Conservation (phyloP, 30 jellyfish, hydroid and myxozoan species). For the Clytia hemisphaerica region DNA sequence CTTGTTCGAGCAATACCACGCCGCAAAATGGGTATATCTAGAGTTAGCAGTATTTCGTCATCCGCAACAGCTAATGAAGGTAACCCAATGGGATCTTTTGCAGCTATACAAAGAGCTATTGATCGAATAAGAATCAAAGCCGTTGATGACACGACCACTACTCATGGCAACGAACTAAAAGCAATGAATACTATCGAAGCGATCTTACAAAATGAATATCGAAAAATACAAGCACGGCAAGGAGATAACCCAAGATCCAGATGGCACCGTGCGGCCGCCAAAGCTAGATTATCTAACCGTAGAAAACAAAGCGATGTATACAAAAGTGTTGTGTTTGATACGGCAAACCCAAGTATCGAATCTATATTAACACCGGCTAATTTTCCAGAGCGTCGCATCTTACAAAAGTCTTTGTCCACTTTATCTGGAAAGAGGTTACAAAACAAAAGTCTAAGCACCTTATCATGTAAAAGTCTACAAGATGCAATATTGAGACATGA, state of each 20-base stretch:
- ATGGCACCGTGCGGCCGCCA: slow-evolving; percentile 83
- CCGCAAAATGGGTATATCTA: slow-evolving; percentile 31
- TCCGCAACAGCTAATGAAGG: slow-evolving; percentile 39
- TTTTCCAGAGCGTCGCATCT: no score
- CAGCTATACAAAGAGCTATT: slow-evolving; percentile 81
- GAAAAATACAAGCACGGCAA: slow-evolving; percentile 40
- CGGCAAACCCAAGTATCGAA: no score
- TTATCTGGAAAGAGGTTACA: no score
- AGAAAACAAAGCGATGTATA: slow-evolving; percentile 18
- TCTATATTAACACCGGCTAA: no score
- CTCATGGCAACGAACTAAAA: slow-evolving; percentile 64
- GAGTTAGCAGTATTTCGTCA: slow-evolving; percentile 24
- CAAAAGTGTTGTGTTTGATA: no score
- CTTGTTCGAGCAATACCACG: slow-evolving; percentile 19
- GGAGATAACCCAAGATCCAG: slow-evolving; percentile 54
- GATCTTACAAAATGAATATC: slow-evolving; percentile 48
- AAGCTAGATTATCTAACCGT: slow-evolving; percentile 47
- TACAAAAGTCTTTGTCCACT: no score
- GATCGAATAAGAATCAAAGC: slow-evolving; percentile 42
- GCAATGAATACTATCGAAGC: slow-evolving; percentile 67
- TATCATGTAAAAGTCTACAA: no score
- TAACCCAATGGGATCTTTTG: slow-evolving; percentile 70
- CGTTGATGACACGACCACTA: slow-evolving; percentile 38
- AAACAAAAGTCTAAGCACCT: no score
- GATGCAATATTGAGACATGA: no score